Evolutionary conservation across 2,888 invertebrate species (phyloP).

Genomic region (Ectemnius continuus): DNA sequence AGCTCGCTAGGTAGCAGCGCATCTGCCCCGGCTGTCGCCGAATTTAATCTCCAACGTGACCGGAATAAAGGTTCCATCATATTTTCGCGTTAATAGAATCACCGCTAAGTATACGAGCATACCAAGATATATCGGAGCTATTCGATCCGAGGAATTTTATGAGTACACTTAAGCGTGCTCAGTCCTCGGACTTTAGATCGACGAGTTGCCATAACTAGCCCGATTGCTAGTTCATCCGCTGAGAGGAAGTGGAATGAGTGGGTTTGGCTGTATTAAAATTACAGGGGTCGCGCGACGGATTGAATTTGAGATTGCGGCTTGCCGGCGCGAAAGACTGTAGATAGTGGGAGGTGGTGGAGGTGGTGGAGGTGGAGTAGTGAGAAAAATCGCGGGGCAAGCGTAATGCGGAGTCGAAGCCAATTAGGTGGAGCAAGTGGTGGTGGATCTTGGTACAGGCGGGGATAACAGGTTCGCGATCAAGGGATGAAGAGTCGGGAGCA

Average conservation of each 20-base stretch:
- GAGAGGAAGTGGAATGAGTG: no score
- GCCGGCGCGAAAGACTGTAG: no score
- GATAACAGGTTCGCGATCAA: slow-evolving; percentile 21
- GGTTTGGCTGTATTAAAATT: no score
- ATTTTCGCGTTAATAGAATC: slow-evolving; percentile 15
- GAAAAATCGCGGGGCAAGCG: not conserved
- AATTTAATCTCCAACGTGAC: slow-evolving; percentile 39
- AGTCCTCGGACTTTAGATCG: not conserved
- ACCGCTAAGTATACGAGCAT: not conserved
- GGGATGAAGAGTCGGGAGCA: slow-evolving; percentile 49
- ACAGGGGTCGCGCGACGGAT: no score
- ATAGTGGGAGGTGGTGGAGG: not conserved
- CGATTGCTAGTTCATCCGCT: no score
- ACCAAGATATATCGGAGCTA: not conserved
- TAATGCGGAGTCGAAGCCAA: not conserved
- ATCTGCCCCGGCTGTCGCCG: slow-evolving; percentile 6
- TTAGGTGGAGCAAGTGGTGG: slow-evolving; percentile 7
- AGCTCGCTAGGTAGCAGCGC: slow-evolving; percentile 7
- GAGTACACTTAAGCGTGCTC: not conserved
- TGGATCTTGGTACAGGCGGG: slow-evolving; percentile 7
- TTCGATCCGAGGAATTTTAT: not conserved
- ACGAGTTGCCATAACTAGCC: not conserved
- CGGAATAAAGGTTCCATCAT: slow-evolving; percentile 28
- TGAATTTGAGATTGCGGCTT: no score
- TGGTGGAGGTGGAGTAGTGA: slow-evolving; percentile 3